Evolutionary conservation across 2,888 invertebrate genomes (phyloP).

Genomic region (Drosophila lacicola): DNA sequence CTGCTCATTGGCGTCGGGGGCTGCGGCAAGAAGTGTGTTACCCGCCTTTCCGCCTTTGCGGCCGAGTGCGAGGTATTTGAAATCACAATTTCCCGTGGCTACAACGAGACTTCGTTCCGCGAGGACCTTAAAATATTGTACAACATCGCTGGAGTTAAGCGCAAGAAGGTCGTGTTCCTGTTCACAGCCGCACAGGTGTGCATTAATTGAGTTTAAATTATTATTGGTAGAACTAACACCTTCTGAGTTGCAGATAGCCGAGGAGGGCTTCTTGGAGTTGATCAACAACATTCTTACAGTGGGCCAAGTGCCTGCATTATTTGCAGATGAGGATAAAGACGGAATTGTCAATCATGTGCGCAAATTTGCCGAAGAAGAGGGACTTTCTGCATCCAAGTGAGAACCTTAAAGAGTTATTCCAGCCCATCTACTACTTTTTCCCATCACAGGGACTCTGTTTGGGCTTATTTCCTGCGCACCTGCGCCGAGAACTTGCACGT

Average conservation of each 20-base stretch:
- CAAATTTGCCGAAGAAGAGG: conserved; percentile 89
- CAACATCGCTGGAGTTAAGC: conserved; percentile 91
- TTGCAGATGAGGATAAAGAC: conserved; percentile 95
- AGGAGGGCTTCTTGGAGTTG: conserved; percentile 94
- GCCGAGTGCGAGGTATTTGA: conserved; percentile 93
- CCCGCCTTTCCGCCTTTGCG: conserved; percentile 92
- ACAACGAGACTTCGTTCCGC: conserved; percentile 92
- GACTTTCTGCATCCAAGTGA: conserved; percentile 90
- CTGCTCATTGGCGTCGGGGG: conserved; percentile 95
- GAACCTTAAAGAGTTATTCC: conserved; percentile 26
- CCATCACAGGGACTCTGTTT: conserved; percentile 90
- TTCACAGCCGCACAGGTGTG: conserved; percentile 92
- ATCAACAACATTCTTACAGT: conserved; percentile 96
- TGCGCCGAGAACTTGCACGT: conserved; percentile 95
- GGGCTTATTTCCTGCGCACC: conserved; percentile 92
- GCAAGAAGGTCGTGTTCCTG: conserved; percentile 92
- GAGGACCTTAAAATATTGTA: conserved; percentile 94
- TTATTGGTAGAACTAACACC: neutral
- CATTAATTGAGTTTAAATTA: conserved; percentile 24
- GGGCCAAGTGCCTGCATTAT: conserved; percentile 94
- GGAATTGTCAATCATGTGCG: conserved; percentile 90
- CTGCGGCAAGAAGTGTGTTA: conserved; percentile 93
- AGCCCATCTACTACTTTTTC: neutral
- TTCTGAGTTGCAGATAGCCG: conserved; percentile 86
- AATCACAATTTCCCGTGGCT: conserved; percentile 93